Conservation (phyloP, 1,140 invertebrate genomes). For the Anoplolepis gracilipes region DNA sequence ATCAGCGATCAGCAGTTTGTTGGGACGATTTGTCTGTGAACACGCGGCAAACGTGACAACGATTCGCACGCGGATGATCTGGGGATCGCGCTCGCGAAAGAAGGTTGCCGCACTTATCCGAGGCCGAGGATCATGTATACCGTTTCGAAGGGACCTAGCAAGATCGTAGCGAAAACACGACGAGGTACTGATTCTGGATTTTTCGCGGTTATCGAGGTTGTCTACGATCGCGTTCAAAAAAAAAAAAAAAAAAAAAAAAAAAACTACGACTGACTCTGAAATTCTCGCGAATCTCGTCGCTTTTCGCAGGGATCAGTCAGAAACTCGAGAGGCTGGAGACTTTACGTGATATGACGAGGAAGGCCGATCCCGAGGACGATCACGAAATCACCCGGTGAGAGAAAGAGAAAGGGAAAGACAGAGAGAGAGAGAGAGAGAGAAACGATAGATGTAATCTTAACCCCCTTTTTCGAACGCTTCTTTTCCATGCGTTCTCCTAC, state of each 20-base stretch:
- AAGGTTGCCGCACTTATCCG: constrained; percentile 12
- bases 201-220: neutral
- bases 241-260: no score
- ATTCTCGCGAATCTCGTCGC: neutral
- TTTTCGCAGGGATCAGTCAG: constrained; percentile 87
- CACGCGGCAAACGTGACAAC: constrained; percentile 25
- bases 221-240: neutral
- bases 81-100: constrained; percentile 8
- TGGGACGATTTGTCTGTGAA: neutral
- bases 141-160: constrained; percentile 93
- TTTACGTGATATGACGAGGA: constrained; percentile 88
- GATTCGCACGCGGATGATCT: constrained; percentile 68
- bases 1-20: neutral
- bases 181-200: constrained; percentile 87
- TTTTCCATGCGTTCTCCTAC: constrained; percentile 42
- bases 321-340: constrained; percentile 90
- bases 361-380: constrained; percentile 87
- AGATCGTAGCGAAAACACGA: constrained; percentile 94
- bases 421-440: constrained; percentile 80
- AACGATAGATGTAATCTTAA: constrained; percentile 57
- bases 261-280: neutral
- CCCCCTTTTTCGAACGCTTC: constrained; percentile 17
- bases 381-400: constrained; percentile 87
- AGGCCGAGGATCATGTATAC: constrained; percentile 90
- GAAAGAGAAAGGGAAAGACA: neutral